phyloP scores from a whole-genome alignment of 2,797 vertebrate species.

The Delichon dasypus region DNA sequence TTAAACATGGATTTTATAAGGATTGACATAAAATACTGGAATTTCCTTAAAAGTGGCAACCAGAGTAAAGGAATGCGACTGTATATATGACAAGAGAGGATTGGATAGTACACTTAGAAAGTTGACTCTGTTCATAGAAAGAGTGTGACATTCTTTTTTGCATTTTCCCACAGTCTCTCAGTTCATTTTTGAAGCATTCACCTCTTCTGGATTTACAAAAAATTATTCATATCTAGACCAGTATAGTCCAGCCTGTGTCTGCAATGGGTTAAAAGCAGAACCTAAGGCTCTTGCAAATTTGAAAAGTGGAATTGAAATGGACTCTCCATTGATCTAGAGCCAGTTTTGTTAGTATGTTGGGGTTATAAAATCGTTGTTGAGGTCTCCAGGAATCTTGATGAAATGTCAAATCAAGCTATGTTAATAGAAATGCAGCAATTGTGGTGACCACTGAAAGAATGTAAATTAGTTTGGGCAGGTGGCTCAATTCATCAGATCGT shows the following conservation, averaged over 20 bases:
- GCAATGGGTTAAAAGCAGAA: not conserved
- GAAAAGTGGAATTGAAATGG: slow-evolving; percentile 16
- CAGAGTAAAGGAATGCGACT: not conserved
- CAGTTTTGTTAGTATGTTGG: not conserved
- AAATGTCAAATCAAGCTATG: not conserved
- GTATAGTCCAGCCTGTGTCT: not conserved
- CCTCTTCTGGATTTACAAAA: not conserved
- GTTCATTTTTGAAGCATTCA: not conserved
- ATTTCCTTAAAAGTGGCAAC: not conserved
- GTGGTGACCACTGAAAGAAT: slow-evolving; percentile 2
- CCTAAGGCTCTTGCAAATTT: not conserved
- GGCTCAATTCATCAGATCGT: not conserved
- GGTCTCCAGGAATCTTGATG: slow-evolving; percentile 15
- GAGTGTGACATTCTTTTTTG: not conserved
- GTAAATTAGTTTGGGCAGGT: slow-evolving; percentile 13
- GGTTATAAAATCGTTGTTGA: not conserved
- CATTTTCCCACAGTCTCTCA: not conserved
- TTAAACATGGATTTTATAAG: not conserved
- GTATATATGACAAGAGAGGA: not conserved
- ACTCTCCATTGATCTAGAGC: slow-evolving; percentile 17
- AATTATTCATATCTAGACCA: not conserved
- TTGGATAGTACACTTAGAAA: not conserved
- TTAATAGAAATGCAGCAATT: slow-evolving; percentile 4
- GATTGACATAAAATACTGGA: not conserved
- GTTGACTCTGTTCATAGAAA: not conserved